Conservation (phyloP, 2,797 vertebrate species). For the Rhynchonycteris naso region DNA sequence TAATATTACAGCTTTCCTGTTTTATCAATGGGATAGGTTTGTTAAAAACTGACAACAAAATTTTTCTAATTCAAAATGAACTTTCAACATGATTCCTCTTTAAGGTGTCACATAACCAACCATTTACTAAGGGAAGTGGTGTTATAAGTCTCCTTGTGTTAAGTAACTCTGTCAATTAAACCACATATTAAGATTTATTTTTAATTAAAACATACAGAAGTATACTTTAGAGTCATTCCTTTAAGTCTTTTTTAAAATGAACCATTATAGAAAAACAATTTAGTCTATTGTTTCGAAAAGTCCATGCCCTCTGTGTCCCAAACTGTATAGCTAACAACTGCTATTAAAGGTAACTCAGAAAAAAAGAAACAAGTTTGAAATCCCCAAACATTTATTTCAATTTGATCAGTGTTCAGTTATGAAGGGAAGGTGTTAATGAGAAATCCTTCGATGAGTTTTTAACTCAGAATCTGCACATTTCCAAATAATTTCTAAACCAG, state of each 20-base stretch:
- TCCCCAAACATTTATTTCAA: neutral
- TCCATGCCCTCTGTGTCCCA: neutral
- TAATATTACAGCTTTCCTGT: neutral
- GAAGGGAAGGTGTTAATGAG: neutral
- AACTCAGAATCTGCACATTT: neutral
- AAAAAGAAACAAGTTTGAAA: neutral
- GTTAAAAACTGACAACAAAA: neutral
- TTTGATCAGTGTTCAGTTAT: neutral
- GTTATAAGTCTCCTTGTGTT: neutral
- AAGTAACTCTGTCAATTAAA: neutral
- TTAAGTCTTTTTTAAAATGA: neutral
- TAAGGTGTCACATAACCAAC: neutral
- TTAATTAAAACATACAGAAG: neutral
- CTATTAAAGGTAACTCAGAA: neutral
- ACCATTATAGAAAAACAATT: neutral
- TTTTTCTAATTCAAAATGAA: constrained; percentile 26
- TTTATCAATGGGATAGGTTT: neutral
- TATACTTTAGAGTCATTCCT: neutral
- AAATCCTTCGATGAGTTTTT: neutral
- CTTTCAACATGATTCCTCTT: neutral
- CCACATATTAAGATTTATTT: neutral
- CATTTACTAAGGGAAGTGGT: neutral
- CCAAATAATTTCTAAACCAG: neutral
- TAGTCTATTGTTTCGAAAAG: neutral
- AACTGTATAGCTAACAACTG: neutral